Evolutionary conservation across 2,888 invertebrate genomes (phyloP).

Genomic region (Papilio elwesi): DNA sequence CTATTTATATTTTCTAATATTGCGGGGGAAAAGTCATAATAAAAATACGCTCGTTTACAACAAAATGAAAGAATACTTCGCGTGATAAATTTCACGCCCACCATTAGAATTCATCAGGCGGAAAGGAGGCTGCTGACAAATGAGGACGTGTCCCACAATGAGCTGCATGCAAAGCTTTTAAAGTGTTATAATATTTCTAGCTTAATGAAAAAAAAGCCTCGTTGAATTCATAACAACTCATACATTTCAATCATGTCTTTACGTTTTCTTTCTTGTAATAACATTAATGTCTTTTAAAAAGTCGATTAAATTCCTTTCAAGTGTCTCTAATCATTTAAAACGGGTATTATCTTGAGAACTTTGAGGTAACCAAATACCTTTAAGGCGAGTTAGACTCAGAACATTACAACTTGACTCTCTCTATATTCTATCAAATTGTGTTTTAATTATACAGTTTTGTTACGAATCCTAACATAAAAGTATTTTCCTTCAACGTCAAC

Average conservation of each 20-base stretch:
- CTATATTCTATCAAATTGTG: background rate
- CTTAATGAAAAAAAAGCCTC: constrained; percentile 16
- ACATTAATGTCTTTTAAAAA: background rate
- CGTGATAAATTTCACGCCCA: constrained; percentile 14
- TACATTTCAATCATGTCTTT: background rate
- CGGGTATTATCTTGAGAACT: background rate
- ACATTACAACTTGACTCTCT: background rate
- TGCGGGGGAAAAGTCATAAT: background rate
- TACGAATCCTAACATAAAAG: background rate
- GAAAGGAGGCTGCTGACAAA: constrained; percentile 26
- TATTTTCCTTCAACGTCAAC: no score
- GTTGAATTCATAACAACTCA: constrained; percentile 5
- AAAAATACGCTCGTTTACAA: constrained; percentile 10
- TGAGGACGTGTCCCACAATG: constrained; percentile 30
- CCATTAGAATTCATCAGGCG: constrained; percentile 24
- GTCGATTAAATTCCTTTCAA: background rate
- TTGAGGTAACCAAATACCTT: background rate
- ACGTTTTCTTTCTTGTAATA: background rate
- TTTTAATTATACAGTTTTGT: background rate
- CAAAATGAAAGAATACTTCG: constrained; percentile 24
- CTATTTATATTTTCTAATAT: background rate
- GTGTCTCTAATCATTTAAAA: background rate
- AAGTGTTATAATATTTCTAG: constrained; percentile 22
- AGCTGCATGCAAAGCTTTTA: constrained; percentile 22
- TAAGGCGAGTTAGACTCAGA: background rate